Evolutionary conservation across 2,888 invertebrate genomes (phyloP), one percentile per base, ranked within the genome.

Genomic region (Imbricaverruca yamaguchii): DNA sequence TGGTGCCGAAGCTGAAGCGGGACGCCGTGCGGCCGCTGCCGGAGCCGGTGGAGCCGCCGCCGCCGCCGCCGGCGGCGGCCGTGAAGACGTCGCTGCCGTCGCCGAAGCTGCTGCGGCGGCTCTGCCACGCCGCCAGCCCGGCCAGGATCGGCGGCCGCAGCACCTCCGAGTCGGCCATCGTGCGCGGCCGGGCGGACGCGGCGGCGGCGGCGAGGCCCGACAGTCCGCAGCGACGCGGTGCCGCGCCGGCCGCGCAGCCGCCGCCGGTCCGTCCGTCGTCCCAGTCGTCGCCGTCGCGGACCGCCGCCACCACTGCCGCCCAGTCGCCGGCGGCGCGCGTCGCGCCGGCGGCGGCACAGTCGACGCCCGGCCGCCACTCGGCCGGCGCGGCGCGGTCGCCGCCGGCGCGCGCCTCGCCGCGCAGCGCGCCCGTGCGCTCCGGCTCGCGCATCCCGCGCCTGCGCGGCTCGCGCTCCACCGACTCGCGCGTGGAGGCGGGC

Each of bases 401-500:
- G 15, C 53, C 74, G 74, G 74, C 74, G 53, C 53, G 53, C 18
- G n/a, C n/a, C n/a, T 6, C 65, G n/a, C 23, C 23, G 65, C 65
- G 23, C 53, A 18, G 18, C 53, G n/a, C 65, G 23, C 65, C 65
- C 18, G 23, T 18, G 6, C 74, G 53, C 25, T 18, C 53, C 74
- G 74, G 74, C 74, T 74, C 74, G 53, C 74, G 74, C 15, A 74
- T 74, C 53, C 74, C 74, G 39, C 74, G 74, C 18, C 53, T 74
- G 7, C 74, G 74, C 74, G 74, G 74, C 74, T 74, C 74, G 18
- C 74, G 74, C 74, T 74, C 74, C 9, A 53, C 74, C 74, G 74
- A 74, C 74, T 74, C 74, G 74, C 74, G 74, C 39, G 59, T 59
- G 12, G 74, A 74, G 74, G 53, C 74, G 25, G 53, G 21, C 6